Evolutionary conservation across 2,888 invertebrate genomes (phyloP).

Genomic region (Trilocha varians): DNA sequence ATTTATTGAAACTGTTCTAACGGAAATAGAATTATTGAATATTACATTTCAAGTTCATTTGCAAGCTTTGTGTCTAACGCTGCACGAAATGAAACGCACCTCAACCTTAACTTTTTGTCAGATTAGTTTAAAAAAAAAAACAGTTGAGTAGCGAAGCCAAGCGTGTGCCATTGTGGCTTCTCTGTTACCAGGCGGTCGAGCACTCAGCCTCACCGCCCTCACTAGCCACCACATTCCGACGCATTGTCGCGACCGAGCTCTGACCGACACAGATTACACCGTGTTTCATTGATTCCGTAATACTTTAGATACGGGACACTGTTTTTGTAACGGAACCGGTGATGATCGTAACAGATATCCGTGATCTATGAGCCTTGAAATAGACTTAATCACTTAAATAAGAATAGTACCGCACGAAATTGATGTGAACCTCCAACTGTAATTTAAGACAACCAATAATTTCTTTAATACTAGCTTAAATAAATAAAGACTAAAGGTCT

Average conservation of each 20-base stretch:
- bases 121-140: neutral
- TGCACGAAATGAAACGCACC: too few relatives aligned
- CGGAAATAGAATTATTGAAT: too few relatives aligned
- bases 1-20: too few relatives aligned
- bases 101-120: too few relatives aligned
- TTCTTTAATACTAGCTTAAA: too few relatives aligned
- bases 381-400: conserved; percentile 10
- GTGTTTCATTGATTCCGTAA: conserved; percentile 31
- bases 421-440: too few relatives aligned
- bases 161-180: conserved; percentile 4
- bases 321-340: conserved; percentile 23
- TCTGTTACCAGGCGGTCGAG: conserved; percentile 31
- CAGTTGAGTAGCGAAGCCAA: neutral
- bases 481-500: too few relatives aligned
- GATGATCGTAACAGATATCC: conserved; percentile 8
- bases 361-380: conserved; percentile 27
- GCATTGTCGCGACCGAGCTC: conserved; percentile 41
- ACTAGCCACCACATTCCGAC: conserved; percentile 48
- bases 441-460: too few relatives aligned
- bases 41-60: too few relatives aligned
- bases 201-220: conserved; percentile 30
- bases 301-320: conserved; percentile 30
- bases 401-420: too few relatives aligned
- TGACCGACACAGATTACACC: conserved; percentile 33
- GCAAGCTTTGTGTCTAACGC: too few relatives aligned